These are phyloP conservation scores for Pollenia griseotomentosa DNA, from an alignment of 2,888 invertebrate genomes.

Conservation along the genomic window DNA sequence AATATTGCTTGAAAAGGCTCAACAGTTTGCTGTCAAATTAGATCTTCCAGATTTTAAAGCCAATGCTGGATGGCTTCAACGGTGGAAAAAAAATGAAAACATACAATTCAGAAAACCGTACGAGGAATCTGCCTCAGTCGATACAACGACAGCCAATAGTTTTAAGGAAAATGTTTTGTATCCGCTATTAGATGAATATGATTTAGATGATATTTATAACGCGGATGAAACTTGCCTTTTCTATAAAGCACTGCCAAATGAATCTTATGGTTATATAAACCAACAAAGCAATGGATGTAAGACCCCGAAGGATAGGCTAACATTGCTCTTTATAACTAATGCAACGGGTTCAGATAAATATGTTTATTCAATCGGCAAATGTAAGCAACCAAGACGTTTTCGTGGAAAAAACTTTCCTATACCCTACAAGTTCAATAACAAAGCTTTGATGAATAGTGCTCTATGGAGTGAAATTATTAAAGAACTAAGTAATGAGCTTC, in stretches of 20 bases:
- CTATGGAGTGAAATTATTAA: slow-evolving; percentile 43
- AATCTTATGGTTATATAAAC: background rate
- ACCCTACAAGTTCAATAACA: slow-evolving; percentile 37
- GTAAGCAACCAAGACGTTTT: slow-evolving; percentile 19
- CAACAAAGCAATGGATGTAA: background rate
- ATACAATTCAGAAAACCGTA: slow-evolving; percentile 17
- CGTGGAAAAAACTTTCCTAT: slow-evolving; percentile 25
- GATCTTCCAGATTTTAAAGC: background rate
- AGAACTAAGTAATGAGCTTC: slow-evolving; percentile 7
- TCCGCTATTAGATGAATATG: background rate
- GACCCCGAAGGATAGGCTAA: slow-evolving; percentile 20
- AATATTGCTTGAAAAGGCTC: slow-evolving; percentile 8
- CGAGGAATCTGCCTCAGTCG: background rate
- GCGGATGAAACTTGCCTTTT: background rate
- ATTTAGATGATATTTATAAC: slow-evolving; percentile 14
- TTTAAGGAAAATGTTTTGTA: slow-evolving; percentile 19
- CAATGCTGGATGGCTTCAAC: slow-evolving; percentile 25
- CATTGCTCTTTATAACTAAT: slow-evolving; percentile 18
- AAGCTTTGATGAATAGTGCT: slow-evolving; percentile 44
- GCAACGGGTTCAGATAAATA: slow-evolving; percentile 4
- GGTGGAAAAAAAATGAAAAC: slow-evolving; percentile 36
- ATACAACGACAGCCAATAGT: background rate
- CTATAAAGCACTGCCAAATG: slow-evolving; percentile 1
- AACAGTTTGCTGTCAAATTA: slow-evolving; percentile 15
- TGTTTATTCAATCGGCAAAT: slow-evolving; percentile 30